A percentile compares a stretch with the other conserved stretches of the same genome.
Evolutionary conservation across 1,140 invertebrate species (phyloP).

Genomic region (Meloidogyne chitwoodi): DNA sequence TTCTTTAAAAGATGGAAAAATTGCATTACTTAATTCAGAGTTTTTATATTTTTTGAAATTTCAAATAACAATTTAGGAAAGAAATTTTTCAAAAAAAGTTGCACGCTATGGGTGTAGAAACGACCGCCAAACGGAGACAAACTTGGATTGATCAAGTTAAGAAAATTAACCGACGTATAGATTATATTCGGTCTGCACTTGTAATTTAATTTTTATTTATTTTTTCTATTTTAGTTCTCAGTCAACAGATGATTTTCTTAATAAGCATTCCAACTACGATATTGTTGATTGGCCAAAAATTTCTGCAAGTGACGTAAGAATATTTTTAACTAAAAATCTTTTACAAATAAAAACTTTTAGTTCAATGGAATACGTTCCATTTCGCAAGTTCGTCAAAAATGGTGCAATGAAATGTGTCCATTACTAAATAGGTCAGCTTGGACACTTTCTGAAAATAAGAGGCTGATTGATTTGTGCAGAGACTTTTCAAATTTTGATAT

Average conservation of each 20-base stretch:
- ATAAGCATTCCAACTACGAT: not conserved
- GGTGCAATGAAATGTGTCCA: constrained; percentile 31
- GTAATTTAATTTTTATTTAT: constrained; percentile 6
- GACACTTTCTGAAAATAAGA: constrained; percentile 31
- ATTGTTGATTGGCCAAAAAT: constrained; percentile 35
- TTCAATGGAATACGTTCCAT: constrained; percentile 34
- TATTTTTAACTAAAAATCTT: not conserved
- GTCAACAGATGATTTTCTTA: not conserved
- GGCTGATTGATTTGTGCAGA: constrained; percentile 2
- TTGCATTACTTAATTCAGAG: constrained; percentile 16
- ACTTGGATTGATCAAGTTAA: constrained; percentile 20
- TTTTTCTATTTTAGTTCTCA: constrained; percentile 1
- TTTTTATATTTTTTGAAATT: not conserved
- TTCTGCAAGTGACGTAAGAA: constrained; percentile 30
- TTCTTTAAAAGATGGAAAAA: constrained; percentile 22
- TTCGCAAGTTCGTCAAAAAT: constrained; percentile 39
- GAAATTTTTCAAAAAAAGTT: constrained; percentile 25
- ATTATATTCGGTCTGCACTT: constrained; percentile 12
- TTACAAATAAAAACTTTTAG: constrained; percentile 16
- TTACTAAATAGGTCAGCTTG: constrained; percentile 21
- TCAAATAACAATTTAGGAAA: constrained; percentile 21
- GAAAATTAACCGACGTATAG: constrained; percentile 12
- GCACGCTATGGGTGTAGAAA: constrained; percentile 19
- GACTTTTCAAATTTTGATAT: constrained; percentile 34
- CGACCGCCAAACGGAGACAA: constrained; percentile 3